These are phyloP conservation scores for Xiphydria camelus DNA, from an alignment of 2,888 invertebrate species.

Conservation along the genomic window DNA sequence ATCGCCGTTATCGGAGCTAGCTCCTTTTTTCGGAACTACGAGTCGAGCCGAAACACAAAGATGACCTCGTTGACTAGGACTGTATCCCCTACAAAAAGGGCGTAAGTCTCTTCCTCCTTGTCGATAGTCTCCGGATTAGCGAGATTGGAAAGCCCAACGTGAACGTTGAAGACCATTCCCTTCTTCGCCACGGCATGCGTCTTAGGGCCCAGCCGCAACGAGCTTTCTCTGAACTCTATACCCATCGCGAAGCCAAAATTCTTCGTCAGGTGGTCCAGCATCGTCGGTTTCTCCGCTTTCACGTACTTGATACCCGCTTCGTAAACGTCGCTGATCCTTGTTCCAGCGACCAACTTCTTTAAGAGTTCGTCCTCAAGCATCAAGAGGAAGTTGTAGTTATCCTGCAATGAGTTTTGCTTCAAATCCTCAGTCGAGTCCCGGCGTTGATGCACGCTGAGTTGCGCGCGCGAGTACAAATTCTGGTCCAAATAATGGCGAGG, in stretches of 20 bases:
- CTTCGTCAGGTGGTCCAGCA: constrained; percentile 85
- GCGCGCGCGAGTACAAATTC: too few species aligned
- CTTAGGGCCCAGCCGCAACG: constrained; percentile 86
- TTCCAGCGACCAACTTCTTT: constrained; percentile 76
- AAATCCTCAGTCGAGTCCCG: too few species aligned
- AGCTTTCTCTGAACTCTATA: constrained; percentile 92
- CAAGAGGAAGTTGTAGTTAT: constrained; percentile 84
- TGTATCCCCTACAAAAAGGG: constrained; percentile 92
- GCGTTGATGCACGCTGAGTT: too few species aligned
- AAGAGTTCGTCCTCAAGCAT: constrained; percentile 84
- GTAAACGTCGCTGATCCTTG: constrained; percentile 82
- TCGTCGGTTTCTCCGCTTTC: constrained; percentile 78
- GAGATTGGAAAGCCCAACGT: constrained; percentile 83
- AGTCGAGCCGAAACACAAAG: not conserved
- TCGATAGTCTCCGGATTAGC: constrained; percentile 77
- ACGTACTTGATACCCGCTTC: constrained; percentile 75
- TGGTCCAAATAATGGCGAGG: too few species aligned
- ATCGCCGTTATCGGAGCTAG: not conserved
- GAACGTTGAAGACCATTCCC: constrained; percentile 92
- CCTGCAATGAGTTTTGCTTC: too few species aligned
- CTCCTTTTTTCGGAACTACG: not conserved
- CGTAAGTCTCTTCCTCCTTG: constrained; percentile 83
- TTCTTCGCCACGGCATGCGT: constrained; percentile 75
- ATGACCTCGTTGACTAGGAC: constrained; percentile 86
- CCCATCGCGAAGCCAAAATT: constrained; percentile 94